Evolutionary conservation across 92 coral and sea anemone species (phyloP).

Genomic region (Nematostella vectensis): DNA sequence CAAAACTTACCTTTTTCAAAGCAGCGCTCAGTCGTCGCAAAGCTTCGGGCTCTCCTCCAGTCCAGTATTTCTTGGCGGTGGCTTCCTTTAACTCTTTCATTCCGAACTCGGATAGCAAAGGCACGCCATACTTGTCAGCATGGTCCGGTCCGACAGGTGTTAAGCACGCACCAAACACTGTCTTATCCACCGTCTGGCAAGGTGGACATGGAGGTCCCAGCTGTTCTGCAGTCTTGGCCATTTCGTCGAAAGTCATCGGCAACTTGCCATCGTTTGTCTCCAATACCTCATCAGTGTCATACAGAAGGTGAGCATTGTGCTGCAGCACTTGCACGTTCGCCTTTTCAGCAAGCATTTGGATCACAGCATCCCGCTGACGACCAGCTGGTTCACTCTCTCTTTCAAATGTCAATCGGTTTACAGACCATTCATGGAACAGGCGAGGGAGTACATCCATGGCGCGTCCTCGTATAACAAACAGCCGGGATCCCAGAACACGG

Average conservation of each 20-base stretch:
- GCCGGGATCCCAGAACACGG: conserved; percentile 48
- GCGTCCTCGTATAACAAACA: conserved; percentile 71
- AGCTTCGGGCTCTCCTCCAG: conserved; percentile 66
- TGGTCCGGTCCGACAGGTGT: conserved; percentile 18
- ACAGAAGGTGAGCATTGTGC: conserved; percentile 64
- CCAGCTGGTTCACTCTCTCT: conserved; percentile 72
- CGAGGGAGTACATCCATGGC: conserved; percentile 42
- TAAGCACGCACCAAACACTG: conserved; percentile 23
- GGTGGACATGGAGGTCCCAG: conserved; percentile 45
- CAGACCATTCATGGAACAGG: conserved; percentile 53
- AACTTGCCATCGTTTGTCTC: conserved; percentile 30
- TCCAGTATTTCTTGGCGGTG: conserved; percentile 35
- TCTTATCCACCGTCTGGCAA: conserved; percentile 23
- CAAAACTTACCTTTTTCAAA: conserved; percentile 20
- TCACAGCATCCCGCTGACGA: conserved; percentile 50
- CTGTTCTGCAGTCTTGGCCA: conserved; percentile 38
- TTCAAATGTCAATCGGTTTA: conserved; percentile 59
- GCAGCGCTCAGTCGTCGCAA: conserved; percentile 30
- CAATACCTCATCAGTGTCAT: conserved; percentile 44
- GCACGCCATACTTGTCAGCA: conserved; percentile 23
- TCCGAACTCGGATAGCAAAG: conserved; percentile 48
- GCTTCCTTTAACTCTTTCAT: conserved; percentile 23
- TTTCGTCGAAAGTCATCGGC: conserved; percentile 51
- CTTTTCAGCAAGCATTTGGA: conserved; percentile 45
- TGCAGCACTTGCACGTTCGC: conserved; percentile 43